Percentiles rank a stretch among this genome's conserved stretches.
These are phyloP conservation scores for Caenorhabditis briggsae DNA, from an alignment of 1,140 invertebrate genomes.

Conservation along the genomic window DNA sequence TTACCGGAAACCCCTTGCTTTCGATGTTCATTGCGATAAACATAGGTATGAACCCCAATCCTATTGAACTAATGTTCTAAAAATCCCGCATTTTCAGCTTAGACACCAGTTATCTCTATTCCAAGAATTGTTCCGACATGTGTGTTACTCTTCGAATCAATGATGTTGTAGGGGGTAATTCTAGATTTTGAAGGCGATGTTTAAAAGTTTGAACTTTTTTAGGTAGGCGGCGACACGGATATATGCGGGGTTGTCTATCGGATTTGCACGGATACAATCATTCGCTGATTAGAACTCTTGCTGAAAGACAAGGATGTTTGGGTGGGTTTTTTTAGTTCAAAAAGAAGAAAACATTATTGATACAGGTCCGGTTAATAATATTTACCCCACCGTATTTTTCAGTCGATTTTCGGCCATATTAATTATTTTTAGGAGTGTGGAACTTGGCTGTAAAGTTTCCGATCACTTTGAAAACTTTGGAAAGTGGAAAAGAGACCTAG, in stretches of 20 bases:
- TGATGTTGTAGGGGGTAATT: slow-evolving; percentile 76
- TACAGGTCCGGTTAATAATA: no score
- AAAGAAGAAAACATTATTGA: no score
- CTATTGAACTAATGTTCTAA: background rate
- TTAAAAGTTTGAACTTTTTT: slow-evolving; percentile 43
- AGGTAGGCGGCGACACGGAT: slow-evolving; percentile 75
- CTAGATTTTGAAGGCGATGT: background rate
- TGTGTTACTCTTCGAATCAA: slow-evolving; percentile 77
- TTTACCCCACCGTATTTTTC: no score
- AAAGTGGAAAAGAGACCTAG: no score
- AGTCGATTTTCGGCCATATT: no score
- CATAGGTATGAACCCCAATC: slow-evolving; percentile 43
- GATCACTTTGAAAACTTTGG: no score
- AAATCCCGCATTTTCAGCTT: slow-evolving; percentile 61
- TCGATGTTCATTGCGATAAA: slow-evolving; percentile 75
- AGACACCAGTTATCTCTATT: slow-evolving; percentile 71
- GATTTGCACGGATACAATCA: slow-evolving; percentile 77
- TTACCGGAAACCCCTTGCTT: slow-evolving; percentile 73
- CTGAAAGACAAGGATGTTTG: slow-evolving; percentile 64
- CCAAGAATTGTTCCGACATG: slow-evolving; percentile 77
- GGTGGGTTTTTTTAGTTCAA: background rate
- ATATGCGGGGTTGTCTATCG: slow-evolving; percentile 77
- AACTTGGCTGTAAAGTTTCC: no score
- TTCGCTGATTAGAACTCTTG: slow-evolving; percentile 67
- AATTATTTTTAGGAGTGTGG: no score